Percentiles rank a stretch among this genome's conserved stretches.
phyloP scores from a whole-genome alignment of 2,888 invertebrate genomes.

The Atrina japonica region DNA sequence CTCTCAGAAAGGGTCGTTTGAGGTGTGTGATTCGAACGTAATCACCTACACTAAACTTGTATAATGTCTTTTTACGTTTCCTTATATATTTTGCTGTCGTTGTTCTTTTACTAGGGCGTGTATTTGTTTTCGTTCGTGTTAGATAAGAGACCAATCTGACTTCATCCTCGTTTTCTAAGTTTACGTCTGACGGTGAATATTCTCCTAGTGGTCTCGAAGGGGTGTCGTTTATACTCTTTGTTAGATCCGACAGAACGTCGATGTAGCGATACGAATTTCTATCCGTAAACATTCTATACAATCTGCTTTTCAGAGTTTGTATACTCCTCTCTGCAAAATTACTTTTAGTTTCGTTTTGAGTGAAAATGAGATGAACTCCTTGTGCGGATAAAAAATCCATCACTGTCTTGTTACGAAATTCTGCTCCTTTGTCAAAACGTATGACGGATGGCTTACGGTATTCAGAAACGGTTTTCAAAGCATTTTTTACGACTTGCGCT shows the following conservation, averaged over 20 bases:
- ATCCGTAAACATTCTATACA: slow-evolving; percentile 18
- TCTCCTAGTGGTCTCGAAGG: slow-evolving; percentile 19
- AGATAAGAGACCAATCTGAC: slow-evolving; percentile 30
- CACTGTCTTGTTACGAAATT: slow-evolving; percentile 12
- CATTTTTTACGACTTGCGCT: neutral
- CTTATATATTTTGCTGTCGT: neutral
- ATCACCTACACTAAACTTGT: slow-evolving; percentile 33
- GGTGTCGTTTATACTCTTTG: slow-evolving; percentile 29
- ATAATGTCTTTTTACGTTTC: slow-evolving; percentile 7
- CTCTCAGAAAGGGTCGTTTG: slow-evolving; percentile 30
- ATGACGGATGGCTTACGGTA: slow-evolving; percentile 1
- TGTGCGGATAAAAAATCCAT: slow-evolving; percentile 5
- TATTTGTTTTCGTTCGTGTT: slow-evolving; percentile 2
- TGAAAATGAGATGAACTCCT: neutral
- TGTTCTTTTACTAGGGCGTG: neutral
- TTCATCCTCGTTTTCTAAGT: slow-evolving; percentile 31
- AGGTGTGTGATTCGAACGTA: slow-evolving; percentile 37
- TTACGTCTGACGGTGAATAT: slow-evolving; percentile 18
- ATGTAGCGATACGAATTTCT: slow-evolving; percentile 24
- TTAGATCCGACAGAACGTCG: slow-evolving; percentile 20
- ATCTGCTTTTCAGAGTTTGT: slow-evolving; percentile 18
- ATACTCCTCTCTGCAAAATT: slow-evolving; percentile 31
- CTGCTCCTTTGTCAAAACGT: slow-evolving; percentile 22
- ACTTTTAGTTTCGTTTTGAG: no score
- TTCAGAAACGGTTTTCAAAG: neutral